Evolutionary conservation across 2,888 invertebrate species (phyloP), one percentile per base, ranked within the genome.

Genomic region (Dasysyrphus tricinctus): DNA sequence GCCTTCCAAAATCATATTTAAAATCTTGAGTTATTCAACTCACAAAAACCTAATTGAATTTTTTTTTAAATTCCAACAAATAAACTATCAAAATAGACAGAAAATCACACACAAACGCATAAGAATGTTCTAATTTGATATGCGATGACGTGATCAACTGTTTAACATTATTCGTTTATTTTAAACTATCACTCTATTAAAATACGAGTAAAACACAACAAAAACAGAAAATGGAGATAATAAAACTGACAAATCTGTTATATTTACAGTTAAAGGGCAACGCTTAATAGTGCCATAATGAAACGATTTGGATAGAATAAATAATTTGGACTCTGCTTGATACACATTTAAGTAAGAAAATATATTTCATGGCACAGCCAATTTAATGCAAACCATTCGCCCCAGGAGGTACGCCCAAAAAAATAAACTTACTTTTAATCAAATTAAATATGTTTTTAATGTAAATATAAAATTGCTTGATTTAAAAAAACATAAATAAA

Each of bases 1-100:
- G 42, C 61, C 61, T 61, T 61, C 42, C 42, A 61, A 42, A 61
- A 37, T 61, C 39, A 24, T 61, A 54, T 32, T 54, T 32, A n/a
- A 29, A 54, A 32, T 59, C 61, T 42, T 61, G 61, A 61, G 34
- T 61, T 61, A 61, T 61, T 61, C 61, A 42, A 1, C 61, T 61
- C 61, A 61, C 61, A 61, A 39, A 39, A 59, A 39, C 19, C 39
- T 39, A 61, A 61, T 24, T 37, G 8, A 61, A 39, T 39, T 39
- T 34, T n/a, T 34, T 19, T 24, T 24, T 24, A 59, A 54, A 54
- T 54, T 54, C 29, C 8, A 14, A 54, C 6, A 39, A 12, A 61
- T 24, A 24, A 14, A 39, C 19, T 37, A 19, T 32, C 4, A 56
- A n/a, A 24, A 24, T 24, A 24, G 24, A 24, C 19, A 11, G n/a